Conservation (phyloP, 1,140 invertebrate species). For the Ganaspis sp. region DNA sequence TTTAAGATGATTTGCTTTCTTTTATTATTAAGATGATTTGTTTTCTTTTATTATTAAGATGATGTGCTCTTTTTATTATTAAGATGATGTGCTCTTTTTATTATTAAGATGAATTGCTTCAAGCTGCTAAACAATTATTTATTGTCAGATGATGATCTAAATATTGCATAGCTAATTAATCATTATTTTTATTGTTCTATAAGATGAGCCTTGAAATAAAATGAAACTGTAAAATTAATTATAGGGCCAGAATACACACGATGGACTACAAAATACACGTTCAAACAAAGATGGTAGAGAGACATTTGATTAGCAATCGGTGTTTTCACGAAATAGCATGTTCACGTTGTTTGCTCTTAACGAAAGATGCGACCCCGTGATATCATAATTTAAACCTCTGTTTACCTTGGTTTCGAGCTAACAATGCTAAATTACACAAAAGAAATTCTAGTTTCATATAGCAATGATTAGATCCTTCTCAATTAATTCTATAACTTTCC, state of each 20-base stretch:
- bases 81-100: too few relatives aligned
- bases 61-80: too few relatives aligned
- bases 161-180: too few relatives aligned
- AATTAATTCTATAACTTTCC: conserved; percentile 10
- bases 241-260: neutral
- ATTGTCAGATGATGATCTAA: too few relatives aligned
- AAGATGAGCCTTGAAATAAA: neutral
- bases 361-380: neutral
- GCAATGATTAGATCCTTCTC: neutral
- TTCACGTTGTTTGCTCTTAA: neutral
- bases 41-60: too few relatives aligned
- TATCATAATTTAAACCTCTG: conserved; percentile 14
- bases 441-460: conserved; percentile 10
- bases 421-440: neutral
- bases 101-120: too few relatives aligned
- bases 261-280: neutral
- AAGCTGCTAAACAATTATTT: too few relatives aligned
- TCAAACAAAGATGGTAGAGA: neutral
- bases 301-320: conserved; percentile 1
- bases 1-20: too few relatives aligned
- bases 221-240: neutral
- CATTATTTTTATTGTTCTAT: neutral
- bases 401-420: conserved; percentile 12
- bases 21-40: too few relatives aligned
- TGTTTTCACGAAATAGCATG: neutral